A percentile compares a stretch with the other conserved stretches of the same genome.
Conservation (phyloP, 2,888 invertebrate genomes). For the Norana najaformis region DNA sequence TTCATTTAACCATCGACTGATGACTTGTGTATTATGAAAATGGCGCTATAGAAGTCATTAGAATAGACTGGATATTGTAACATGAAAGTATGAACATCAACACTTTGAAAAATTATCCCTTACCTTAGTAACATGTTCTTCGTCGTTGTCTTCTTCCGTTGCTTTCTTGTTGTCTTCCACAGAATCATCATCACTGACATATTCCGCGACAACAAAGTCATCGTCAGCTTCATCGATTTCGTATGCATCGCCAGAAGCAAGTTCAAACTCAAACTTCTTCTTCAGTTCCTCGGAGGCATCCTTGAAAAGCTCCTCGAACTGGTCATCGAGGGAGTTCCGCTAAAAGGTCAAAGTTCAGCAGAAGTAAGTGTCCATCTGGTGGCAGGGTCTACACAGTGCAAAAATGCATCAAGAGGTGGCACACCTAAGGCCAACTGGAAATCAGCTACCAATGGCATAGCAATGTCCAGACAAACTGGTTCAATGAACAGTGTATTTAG, state of each 20-base stretch:
- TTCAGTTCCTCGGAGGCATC: constrained; percentile 53
- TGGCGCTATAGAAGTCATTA: too few relatives aligned
- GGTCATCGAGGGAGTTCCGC: constrained; percentile 51
- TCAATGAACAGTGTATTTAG: too few relatives aligned
- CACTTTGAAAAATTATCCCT: constrained; percentile 3
- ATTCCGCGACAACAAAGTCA: constrained; percentile 55
- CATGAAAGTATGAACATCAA: neutral
- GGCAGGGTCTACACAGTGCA: too few relatives aligned
- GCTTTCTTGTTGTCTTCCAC: constrained; percentile 51
- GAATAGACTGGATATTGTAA: neutral
- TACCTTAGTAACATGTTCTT: constrained; percentile 57
- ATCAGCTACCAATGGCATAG: too few relatives aligned
- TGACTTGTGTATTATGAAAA: too few relatives aligned
- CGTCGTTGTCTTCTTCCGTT: constrained; percentile 46
- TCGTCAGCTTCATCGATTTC: constrained; percentile 38
- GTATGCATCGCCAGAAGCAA: constrained; percentile 44
- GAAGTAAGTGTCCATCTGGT: neutral
- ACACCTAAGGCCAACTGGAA: too few relatives aligned
- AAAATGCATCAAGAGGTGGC: too few relatives aligned
- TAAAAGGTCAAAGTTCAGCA: constrained; percentile 28
- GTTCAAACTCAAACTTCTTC: constrained; percentile 50
- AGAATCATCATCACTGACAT: constrained; percentile 55
- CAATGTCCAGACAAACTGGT: too few relatives aligned
- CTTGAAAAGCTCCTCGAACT: constrained; percentile 55
- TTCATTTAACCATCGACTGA: too few relatives aligned